These are phyloP conservation scores for Lepilemur ruficaudatus DNA, from an alignment of 2,797 vertebrate species.

Conservation along the genomic window DNA sequence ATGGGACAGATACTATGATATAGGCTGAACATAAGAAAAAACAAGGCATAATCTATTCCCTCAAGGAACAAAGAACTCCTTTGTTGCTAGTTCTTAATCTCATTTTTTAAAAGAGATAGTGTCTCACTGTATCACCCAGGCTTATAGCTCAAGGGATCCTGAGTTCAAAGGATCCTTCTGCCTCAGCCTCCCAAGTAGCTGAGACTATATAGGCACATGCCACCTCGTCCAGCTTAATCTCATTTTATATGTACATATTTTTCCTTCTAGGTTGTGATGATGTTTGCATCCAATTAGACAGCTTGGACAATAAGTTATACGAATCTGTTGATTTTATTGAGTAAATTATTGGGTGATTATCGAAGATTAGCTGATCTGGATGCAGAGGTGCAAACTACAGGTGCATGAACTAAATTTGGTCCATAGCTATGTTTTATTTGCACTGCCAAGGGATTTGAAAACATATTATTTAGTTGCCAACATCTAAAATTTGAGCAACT, in stretches of 20 bases:
- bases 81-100: neutral
- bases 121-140: neutral
- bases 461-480: neutral
- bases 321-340: neutral
- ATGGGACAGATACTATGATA: neutral
- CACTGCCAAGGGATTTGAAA: neutral
- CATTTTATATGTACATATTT: neutral
- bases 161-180: neutral
- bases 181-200: neutral
- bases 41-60: neutral
- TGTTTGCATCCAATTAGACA: neutral
- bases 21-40: neutral
- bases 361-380: neutral
- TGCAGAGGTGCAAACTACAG: neutral
- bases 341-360: neutral
- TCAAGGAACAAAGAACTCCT: neutral
- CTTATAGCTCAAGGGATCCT: neutral
- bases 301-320: neutral
- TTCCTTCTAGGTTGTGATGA: neutral
- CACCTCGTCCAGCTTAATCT: neutral
- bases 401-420: neutral
- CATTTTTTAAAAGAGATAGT: neutral
- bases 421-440: neutral
- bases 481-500: neutral
- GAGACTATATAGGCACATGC: neutral